Evolutionary conservation across 2,888 invertebrate genomes (phyloP).

Genomic region (Cryptus viduatorius): DNA sequence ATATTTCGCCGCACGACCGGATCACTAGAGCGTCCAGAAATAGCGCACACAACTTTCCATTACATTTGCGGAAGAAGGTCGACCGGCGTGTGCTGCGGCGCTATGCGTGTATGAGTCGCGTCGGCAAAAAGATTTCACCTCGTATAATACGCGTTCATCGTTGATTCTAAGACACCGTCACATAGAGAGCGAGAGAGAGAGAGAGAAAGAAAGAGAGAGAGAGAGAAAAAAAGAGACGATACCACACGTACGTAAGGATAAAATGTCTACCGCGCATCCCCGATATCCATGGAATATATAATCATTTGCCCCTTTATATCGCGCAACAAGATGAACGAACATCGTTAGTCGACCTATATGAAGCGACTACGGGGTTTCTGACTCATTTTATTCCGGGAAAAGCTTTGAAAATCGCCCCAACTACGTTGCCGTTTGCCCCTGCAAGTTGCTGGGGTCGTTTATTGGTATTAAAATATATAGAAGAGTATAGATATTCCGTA

Average conservation of each 20-base stretch:
- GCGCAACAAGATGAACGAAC: background rate
- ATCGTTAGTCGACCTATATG: constrained; percentile 11
- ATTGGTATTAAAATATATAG: background rate
- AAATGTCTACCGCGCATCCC: constrained; percentile 18
- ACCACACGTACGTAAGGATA: constrained; percentile 19
- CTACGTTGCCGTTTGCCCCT: background rate
- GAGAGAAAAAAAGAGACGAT: too few species aligned
- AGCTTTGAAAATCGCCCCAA: constrained; percentile 40
- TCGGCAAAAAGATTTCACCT: constrained; percentile 69
- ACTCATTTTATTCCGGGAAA: constrained; percentile 26
- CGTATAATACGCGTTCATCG: constrained; percentile 54
- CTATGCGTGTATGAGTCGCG: constrained; percentile 44
- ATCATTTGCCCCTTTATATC: constrained; percentile 24
- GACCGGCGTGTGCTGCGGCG: constrained; percentile 69
- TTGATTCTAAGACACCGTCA: constrained; percentile 23
- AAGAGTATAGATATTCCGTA: constrained; percentile 53
- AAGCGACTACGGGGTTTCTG: constrained; percentile 1
- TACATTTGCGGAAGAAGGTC: constrained; percentile 76
- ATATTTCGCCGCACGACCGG: constrained; percentile 68
- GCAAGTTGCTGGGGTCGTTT: constrained; percentile 9
- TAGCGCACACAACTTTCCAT: constrained; percentile 76
- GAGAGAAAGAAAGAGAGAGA: too few species aligned
- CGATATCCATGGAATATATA: constrained; percentile 37
- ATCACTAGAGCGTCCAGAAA: constrained; percentile 74
- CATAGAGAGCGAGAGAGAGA: background rate